A percentile compares a stretch with the other conserved stretches of the same genome.
Conservation (phyloP, 2,888 invertebrate species). For the Dolomedes plantarius region DNA sequence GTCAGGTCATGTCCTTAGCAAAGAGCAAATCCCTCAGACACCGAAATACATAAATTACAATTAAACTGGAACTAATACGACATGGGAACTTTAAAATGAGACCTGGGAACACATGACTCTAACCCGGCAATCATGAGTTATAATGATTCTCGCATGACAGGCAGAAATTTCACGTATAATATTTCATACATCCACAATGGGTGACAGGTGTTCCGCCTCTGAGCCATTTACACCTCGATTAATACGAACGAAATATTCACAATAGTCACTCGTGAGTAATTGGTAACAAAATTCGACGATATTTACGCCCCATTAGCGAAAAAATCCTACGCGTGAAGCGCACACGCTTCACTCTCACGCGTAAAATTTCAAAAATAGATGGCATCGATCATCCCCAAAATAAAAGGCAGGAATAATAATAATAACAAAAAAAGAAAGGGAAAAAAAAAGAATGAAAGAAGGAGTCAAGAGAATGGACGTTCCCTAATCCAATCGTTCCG, state of each 20-base stretch:
- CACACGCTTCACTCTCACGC: slow-evolving; percentile 19
- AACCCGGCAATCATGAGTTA: no score
- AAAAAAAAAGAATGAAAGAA: background rate
- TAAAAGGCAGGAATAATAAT: background rate
- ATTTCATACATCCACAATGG: background rate
- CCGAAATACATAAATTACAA: no score
- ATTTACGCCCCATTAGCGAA: slow-evolving; percentile 1
- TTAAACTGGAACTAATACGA: no score
- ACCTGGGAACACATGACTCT: no score
- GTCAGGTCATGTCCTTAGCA: no score
- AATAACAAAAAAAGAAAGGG: background rate
- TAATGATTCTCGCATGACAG: background rate
- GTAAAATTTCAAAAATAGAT: slow-evolving; percentile 64
- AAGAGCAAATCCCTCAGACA: no score
- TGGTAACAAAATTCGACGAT: slow-evolving; percentile 8
- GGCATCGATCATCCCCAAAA: slow-evolving; percentile 7
- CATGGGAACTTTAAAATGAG: no score
- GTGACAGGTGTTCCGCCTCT: background rate
- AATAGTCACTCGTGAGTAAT: slow-evolving; percentile 9
- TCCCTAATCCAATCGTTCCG: slow-evolving; percentile 56
- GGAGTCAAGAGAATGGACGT: slow-evolving; percentile 9
- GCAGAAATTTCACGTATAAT: background rate
- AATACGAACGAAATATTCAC: background rate
- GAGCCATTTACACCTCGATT: background rate
- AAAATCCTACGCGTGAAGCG: background rate